These are phyloP conservation scores for Linnaemya vulpina DNA, from an alignment of 2,888 invertebrate genomes.

Conservation along the genomic window DNA sequence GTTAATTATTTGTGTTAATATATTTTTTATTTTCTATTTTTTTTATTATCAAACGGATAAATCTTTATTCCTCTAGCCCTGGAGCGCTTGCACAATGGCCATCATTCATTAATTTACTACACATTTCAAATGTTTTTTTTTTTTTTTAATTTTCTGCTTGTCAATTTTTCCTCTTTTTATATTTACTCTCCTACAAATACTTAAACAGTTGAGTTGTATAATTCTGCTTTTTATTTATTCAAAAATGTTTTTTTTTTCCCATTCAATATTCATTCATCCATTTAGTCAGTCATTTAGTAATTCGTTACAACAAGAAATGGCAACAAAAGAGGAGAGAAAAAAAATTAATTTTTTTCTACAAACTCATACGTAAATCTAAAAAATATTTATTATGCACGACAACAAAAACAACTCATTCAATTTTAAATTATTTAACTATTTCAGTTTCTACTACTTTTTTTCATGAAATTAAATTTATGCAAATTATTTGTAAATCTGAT, in stretches of 20 bases:
- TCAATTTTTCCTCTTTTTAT: conserved; percentile 16
- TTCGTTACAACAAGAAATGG: conserved; percentile 34
- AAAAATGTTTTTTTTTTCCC: background rate
- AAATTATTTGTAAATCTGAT: conserved; percentile 55
- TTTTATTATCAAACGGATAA: background rate
- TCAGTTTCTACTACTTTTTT: conserved; percentile 11
- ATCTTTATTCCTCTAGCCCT: background rate
- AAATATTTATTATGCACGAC: conserved; percentile 27
- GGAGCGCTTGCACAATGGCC: conserved; percentile 17
- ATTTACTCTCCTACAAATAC: conserved; percentile 19
- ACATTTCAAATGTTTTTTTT: background rate
- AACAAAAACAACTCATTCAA: conserved; percentile 40
- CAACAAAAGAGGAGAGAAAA: background rate
- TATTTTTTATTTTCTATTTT: background rate
- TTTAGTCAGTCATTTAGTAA: conserved; percentile 49
- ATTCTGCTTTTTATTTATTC: background rate
- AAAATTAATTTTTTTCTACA: background rate
- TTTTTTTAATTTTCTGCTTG: background rate
- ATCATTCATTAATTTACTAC: conserved; percentile 43
- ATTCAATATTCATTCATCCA: conserved; percentile 34
- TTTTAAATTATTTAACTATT: conserved; percentile 51
- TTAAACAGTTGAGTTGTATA: conserved; percentile 29
- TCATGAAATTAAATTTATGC: conserved; percentile 50
- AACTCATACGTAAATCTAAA: conserved; percentile 15
- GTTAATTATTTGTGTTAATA: background rate